Evolutionary conservation across 2,888 invertebrate genomes (phyloP).

Genomic region (Oeneis ivallda): DNA sequence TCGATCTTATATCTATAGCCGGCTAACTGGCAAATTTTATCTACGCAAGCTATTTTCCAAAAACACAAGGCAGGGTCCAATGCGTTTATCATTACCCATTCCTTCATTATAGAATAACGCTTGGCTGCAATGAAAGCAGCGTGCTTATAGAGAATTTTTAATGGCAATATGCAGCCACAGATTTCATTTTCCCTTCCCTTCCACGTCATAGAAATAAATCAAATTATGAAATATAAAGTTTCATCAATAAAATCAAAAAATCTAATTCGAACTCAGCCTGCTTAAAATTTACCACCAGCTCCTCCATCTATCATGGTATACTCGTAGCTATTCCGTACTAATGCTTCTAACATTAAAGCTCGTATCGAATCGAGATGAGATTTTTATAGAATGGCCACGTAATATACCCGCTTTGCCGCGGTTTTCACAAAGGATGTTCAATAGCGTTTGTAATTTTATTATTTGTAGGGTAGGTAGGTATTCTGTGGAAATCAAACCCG

Average conservation of each 20-base stretch:
- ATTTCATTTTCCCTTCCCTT: too few species aligned
- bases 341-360: conserved; percentile 23
- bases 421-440: conserved; percentile 18
- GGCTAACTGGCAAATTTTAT: too few species aligned
- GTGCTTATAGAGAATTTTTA: too few species aligned
- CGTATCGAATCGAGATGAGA: conserved; percentile 21
- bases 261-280: neutral
- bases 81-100: neutral
- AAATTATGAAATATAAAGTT: too few species aligned
- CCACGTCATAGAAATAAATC: neutral
- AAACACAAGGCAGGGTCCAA: neutral
- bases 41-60: too few species aligned
- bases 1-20: too few species aligned
- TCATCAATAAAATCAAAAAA: too few species aligned
- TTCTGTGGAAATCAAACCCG: conserved; percentile 8
- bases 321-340: conserved; percentile 22
- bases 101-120: too few species aligned
- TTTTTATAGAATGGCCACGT: conserved; percentile 19
- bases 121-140: neutral
- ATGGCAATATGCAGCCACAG: too few species aligned
- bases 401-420: conserved; percentile 11
- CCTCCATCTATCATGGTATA: neutral
- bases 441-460: conserved; percentile 12
- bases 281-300: neutral
- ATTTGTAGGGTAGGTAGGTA: conserved; percentile 18